Evolutionary conservation across 2,113 vertebrate genomes (phyloP).

Genomic region (Peromyscus californicus): DNA sequence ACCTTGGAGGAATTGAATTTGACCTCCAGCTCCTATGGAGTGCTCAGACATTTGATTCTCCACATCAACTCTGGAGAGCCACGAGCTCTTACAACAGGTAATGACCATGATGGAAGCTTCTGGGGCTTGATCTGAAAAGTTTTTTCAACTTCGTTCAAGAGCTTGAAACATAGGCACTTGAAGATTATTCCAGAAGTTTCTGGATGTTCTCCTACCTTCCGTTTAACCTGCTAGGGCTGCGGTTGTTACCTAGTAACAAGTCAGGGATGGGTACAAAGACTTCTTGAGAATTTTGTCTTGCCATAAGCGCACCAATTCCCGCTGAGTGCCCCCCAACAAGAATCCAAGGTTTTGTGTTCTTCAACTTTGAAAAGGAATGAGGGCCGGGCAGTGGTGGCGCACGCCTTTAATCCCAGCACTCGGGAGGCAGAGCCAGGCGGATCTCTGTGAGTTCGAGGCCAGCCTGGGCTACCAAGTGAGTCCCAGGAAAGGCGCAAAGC

Average conservation of each 20-base stretch:
- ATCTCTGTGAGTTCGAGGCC: too few relatives aligned
- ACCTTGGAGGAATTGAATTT: constrained; percentile 97
- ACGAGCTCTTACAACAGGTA: constrained; percentile 99
- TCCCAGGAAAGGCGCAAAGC: too few relatives aligned
- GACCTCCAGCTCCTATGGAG: constrained; percentile 98
- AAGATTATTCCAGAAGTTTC: constrained; percentile 22
- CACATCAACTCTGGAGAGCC: constrained; percentile 98
- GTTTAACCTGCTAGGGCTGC: not conserved
- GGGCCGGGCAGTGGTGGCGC: too few relatives aligned
- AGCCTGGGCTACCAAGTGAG: too few relatives aligned
- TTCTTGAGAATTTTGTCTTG: not conserved
- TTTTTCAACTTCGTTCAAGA: not conserved
- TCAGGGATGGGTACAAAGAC: not conserved
- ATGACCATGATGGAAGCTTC: not conserved
- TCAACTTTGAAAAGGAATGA: not conserved
- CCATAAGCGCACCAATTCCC: not conserved
- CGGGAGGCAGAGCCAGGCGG: too few relatives aligned
- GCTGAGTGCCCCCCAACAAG: not conserved
- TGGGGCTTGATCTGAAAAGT: not conserved
- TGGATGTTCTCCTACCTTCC: constrained; percentile 2
- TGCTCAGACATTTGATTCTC: constrained; percentile 97
- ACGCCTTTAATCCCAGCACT: too few relatives aligned
- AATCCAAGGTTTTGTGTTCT: not conserved
- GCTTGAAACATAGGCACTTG: not conserved
- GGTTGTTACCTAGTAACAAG: not conserved